Percentiles rank a stretch among this genome's conserved stretches.
Conservation (phyloP, 1,140 invertebrate genomes). For the Hyles euphorbiae region DNA sequence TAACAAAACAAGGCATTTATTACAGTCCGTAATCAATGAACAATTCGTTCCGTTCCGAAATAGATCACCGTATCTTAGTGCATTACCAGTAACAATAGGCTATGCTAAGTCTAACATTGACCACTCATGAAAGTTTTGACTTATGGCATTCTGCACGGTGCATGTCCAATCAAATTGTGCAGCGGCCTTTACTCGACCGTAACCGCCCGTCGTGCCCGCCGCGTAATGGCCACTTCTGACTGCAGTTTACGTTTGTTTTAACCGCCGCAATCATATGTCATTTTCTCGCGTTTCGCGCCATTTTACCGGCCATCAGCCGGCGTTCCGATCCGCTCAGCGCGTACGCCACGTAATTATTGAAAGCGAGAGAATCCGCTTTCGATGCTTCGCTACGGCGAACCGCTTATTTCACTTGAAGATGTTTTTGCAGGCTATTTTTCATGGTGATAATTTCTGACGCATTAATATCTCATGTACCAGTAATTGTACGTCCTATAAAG, state of each 20-base stretch:
- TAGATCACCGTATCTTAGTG: no score
- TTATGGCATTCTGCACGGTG: constrained; percentile 9
- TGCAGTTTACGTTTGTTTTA: constrained; percentile 57
- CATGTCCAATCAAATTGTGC: constrained; percentile 23
- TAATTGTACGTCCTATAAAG: no score
- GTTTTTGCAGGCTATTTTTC: not conserved
- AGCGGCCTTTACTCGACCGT: constrained; percentile 26
- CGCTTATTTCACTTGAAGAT: constrained; percentile 7
- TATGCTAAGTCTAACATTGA: no score
- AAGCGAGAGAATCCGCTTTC: constrained; percentile 41
- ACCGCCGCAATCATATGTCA: constrained; percentile 58
- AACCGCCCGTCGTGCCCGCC: constrained; percentile 25
- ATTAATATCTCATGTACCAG: no score
- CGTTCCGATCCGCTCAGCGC: constrained; percentile 27
- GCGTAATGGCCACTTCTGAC: constrained; percentile 37
- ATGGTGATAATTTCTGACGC: no score
- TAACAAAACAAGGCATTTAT: no score
- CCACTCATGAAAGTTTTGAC: constrained; percentile 1
- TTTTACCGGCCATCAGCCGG: constrained; percentile 43
- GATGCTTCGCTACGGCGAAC: constrained; percentile 24
- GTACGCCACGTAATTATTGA: constrained; percentile 45
- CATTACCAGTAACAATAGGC: no score
- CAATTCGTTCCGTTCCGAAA: no score
- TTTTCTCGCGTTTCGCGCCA: constrained; percentile 59
- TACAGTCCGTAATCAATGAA: no score